phyloP scores from a whole-genome alignment of 1,140 invertebrate genomes.

The Diprion similis region DNA sequence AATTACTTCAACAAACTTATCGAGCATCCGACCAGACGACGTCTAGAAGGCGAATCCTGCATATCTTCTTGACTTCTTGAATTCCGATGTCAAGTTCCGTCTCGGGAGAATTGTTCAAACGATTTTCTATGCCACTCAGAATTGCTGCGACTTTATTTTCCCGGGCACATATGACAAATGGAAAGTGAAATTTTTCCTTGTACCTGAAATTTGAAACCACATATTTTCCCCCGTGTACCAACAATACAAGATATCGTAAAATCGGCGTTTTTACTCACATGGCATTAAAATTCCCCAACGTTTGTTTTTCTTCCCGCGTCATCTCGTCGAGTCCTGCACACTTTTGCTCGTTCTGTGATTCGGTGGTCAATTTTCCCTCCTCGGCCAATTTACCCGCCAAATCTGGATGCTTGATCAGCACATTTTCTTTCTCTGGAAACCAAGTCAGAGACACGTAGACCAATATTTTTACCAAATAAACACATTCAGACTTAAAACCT shows the following conservation, averaged over 20 bases:
- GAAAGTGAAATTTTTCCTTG: slow-evolving; percentile 72
- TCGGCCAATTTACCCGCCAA: slow-evolving; percentile 68
- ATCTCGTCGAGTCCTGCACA: slow-evolving; percentile 65
- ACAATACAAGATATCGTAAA: too few species aligned
- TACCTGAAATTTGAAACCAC: slow-evolving; percentile 60
- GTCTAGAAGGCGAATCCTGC: slow-evolving; percentile 65
- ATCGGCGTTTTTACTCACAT: slow-evolving; percentile 49
- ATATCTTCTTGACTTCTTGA: slow-evolving; percentile 75
- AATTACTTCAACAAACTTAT: background rate
- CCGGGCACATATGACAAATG: slow-evolving; percentile 74
- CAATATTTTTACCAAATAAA: slow-evolving; percentile 8
- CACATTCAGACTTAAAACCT: too few species aligned
- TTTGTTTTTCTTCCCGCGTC: slow-evolving; percentile 60
- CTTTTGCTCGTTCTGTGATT: slow-evolving; percentile 68
- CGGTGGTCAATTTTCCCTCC: slow-evolving; percentile 63
- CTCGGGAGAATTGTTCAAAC: slow-evolving; percentile 64
- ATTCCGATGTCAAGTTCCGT: slow-evolving; percentile 67
- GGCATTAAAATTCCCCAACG: slow-evolving; percentile 63
- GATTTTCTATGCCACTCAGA: slow-evolving; percentile 61
- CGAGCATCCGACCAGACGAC: slow-evolving; percentile 51
- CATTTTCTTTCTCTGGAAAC: slow-evolving; percentile 63
- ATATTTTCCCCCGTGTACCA: background rate
- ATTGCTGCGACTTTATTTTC: slow-evolving; percentile 71
- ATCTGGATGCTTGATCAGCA: slow-evolving; percentile 70
- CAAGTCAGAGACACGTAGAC: slow-evolving; percentile 13